Conservation (phyloP, 92 coral and sea anemone genomes). For the Anthopleura xanthogrammica region DNA sequence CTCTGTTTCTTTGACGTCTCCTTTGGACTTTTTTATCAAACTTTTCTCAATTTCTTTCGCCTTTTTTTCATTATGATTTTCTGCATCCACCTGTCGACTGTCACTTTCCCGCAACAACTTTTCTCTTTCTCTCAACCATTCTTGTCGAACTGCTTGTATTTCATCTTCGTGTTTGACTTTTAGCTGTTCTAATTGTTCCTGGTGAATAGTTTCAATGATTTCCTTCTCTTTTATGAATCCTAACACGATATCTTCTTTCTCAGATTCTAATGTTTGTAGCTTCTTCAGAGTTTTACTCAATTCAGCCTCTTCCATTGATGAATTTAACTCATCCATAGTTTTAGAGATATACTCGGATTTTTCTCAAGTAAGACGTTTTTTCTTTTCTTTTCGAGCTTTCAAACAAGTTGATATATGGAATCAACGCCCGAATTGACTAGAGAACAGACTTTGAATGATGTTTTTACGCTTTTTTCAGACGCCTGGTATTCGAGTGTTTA, state of each 20-base stretch:
- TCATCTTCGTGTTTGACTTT: constrained; percentile 46
- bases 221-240: constrained; percentile 80
- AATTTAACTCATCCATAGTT: constrained; percentile 23
- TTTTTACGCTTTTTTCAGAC: constrained; percentile 1
- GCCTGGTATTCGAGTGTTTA: constrained; percentile 19
- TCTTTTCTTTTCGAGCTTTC: background rate
- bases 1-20: constrained; percentile 11
- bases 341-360: background rate
- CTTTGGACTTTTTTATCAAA: constrained; percentile 9
- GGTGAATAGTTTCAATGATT: constrained; percentile 53
- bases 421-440: background rate
- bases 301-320: constrained; percentile 15
- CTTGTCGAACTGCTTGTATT: constrained; percentile 37
- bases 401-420: background rate
- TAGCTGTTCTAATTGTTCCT: constrained; percentile 42
- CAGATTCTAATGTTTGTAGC: constrained; percentile 23
- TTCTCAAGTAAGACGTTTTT: background rate
- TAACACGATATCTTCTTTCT: constrained; percentile 63
- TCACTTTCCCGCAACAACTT: constrained; percentile 49
- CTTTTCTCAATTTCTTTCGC: constrained; percentile 24
- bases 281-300: constrained; percentile 4
- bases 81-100: constrained; percentile 58
- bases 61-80: constrained; percentile 18
- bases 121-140: constrained; percentile 53
- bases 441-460: background rate